Evolutionary conservation across 1,140 invertebrate genomes (phyloP).

Genomic region (Drosophila lacertosa): DNA sequence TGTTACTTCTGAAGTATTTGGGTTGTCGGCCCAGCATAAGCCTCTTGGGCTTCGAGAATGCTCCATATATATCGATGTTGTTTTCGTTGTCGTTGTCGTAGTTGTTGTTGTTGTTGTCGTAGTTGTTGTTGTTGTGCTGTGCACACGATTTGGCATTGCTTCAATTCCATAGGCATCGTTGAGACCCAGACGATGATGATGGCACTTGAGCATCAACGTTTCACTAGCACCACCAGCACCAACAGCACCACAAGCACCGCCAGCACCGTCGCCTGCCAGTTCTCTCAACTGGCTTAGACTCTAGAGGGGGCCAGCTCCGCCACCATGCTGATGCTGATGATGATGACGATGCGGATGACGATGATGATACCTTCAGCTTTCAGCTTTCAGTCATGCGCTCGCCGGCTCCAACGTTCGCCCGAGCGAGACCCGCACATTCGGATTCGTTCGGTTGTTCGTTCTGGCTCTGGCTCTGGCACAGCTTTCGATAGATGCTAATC

Average conservation of each 20-base stretch:
- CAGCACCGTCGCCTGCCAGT: slow-evolving; percentile 19
- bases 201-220: slow-evolving; percentile 63
- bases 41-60: slow-evolving; percentile 62
- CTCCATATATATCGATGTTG: slow-evolving; percentile 30
- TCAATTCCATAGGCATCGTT: slow-evolving; percentile 57
- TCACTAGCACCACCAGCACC: slow-evolving; percentile 12
- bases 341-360: slow-evolving; percentile 17
- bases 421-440: slow-evolving; percentile 44
- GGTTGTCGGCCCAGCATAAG: slow-evolving; percentile 68
- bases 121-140: slow-evolving; percentile 15
- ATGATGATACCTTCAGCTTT: slow-evolving; percentile 47
- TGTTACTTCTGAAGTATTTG: slow-evolving; percentile 60
- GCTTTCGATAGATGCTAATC: slow-evolving; percentile 76
- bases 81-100: no score
- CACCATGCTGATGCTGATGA: slow-evolving; percentile 17
- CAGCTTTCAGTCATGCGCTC: slow-evolving; percentile 67
- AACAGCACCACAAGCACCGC: slow-evolving; percentile 15
- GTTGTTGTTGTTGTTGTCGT: slow-evolving; percentile 7
- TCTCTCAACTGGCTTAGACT: slow-evolving; percentile 61
- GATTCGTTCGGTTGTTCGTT: slow-evolving; percentile 49
- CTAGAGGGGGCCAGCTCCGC: slow-evolving; percentile 36
- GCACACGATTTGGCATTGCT: slow-evolving; percentile 49
- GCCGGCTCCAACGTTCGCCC: slow-evolving; percentile 7
- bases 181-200: slow-evolving; percentile 64
- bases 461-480: slow-evolving; percentile 61